Percentiles rank a stretch among this genome's conserved stretches.
Conservation (phyloP, 2,113 vertebrate genomes). For the Isurus oxyrinchus region DNA sequence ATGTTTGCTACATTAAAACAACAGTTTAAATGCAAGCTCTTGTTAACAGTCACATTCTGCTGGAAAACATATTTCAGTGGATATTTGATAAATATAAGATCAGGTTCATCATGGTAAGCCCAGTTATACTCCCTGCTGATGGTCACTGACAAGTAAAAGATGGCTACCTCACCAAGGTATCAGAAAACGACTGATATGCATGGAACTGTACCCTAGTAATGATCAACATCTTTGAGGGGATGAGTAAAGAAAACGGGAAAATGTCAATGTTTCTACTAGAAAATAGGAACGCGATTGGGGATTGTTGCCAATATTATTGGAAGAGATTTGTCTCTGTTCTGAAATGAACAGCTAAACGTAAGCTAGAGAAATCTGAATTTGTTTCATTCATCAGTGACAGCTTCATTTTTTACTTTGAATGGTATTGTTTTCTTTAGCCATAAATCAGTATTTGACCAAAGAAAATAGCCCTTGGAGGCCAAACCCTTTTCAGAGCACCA, state of each 20-base stretch:
- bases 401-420: conserved; percentile 46
- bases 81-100: neutral
- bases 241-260: neutral
- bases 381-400: conserved; percentile 40
- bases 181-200: neutral
- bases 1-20: neutral
- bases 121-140: neutral
- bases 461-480: neutral
- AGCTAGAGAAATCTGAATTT: neutral
- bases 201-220: neutral
- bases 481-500: neutral
- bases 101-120: neutral
- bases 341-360: neutral
- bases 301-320: neutral
- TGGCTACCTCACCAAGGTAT: neutral
- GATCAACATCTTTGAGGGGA: neutral
- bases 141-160: neutral
- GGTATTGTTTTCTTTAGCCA: conserved; percentile 43
- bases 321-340: neutral
- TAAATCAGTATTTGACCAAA: neutral
- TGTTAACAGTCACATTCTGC: neutral
- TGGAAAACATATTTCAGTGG: neutral
- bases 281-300: neutral
- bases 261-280: neutral
- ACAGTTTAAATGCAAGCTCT: neutral